Conservation (phyloP, 1,140 invertebrate species). For the Drosophila sp. region DNA sequence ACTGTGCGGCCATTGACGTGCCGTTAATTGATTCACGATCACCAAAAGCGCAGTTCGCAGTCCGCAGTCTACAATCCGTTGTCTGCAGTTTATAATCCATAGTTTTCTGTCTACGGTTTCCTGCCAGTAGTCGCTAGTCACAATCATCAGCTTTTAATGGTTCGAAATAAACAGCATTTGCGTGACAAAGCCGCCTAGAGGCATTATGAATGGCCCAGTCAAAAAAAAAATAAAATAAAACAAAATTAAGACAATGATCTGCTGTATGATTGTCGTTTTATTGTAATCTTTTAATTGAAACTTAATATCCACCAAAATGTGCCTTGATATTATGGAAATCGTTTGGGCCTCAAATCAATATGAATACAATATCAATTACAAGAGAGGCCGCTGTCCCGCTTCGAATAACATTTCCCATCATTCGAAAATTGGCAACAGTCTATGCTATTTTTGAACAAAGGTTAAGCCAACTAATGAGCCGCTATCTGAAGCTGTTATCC, state of each 20-base stretch:
- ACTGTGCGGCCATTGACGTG: conserved; percentile 47
- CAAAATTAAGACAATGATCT: conserved; percentile 41
- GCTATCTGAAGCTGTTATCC: conserved; percentile 28
- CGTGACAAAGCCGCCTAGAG: conserved; percentile 70
- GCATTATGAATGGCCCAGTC: conserved; percentile 54
- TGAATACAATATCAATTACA: conserved; percentile 42
- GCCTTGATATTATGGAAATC: conserved; percentile 55
- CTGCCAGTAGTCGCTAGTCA: conserved; percentile 26
- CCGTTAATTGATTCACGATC: conserved; percentile 76
- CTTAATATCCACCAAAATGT: conserved; percentile 43
- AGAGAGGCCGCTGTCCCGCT: conserved; percentile 1
- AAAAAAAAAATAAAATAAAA: conserved; percentile 3
- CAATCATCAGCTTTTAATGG: conserved; percentile 43
- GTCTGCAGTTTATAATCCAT: background rate
- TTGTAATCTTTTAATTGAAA: conserved; percentile 54
- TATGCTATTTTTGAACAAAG: conserved; percentile 39
- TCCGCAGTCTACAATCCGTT: conserved; percentile 1
- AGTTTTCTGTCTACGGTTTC: conserved; percentile 17
- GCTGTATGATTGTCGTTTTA: conserved; percentile 21
- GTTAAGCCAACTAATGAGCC: conserved; percentile 35
- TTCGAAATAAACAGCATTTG: conserved; percentile 59
- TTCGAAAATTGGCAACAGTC: conserved; percentile 3
- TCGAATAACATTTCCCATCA: background rate
- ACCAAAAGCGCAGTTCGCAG: conserved; percentile 20
- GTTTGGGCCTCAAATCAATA: conserved; percentile 30